phyloP scores from a whole-genome alignment of 2,797 vertebrate genomes.

The Kryptolebias ocellatus region DNA sequence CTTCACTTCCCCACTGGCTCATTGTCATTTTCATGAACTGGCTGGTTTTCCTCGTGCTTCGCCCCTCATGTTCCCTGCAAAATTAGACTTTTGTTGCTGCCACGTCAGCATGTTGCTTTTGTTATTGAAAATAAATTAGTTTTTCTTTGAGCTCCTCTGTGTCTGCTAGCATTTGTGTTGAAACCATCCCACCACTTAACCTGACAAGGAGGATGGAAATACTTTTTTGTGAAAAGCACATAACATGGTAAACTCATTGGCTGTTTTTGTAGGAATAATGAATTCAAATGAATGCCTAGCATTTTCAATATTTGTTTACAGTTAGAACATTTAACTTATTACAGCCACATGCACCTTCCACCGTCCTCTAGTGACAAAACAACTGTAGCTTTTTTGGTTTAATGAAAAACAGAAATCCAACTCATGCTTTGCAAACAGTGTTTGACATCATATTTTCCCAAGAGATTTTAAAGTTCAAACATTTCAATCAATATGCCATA shows the following conservation, averaged over 20 bases:
- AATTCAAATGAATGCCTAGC: background rate
- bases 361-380: background rate
- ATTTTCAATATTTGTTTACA: background rate
- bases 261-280: background rate
- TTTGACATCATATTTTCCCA: slow-evolving; percentile 3
- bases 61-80: too few relatives aligned
- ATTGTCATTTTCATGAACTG: too few relatives aligned
- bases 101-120: too few relatives aligned
- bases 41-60: too few relatives aligned
- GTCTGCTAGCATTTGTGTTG: too few relatives aligned
- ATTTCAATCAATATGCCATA: slow-evolving; percentile 26
- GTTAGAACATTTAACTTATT: background rate
- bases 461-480: slow-evolving; percentile 26
- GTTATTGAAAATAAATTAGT: too few relatives aligned
- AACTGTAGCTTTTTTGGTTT: background rate
- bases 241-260: background rate
- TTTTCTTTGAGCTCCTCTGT: too few relatives aligned
- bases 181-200: too few relatives aligned
- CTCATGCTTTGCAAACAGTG: background rate
- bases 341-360: too few relatives aligned
- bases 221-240: background rate
- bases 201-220: background rate
- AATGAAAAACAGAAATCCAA: background rate
- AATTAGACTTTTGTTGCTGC: too few relatives aligned
- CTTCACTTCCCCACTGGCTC: too few relatives aligned